phyloP scores from a whole-genome alignment of 2,888 invertebrate species.

The Pachycephus smyrnensis region DNA sequence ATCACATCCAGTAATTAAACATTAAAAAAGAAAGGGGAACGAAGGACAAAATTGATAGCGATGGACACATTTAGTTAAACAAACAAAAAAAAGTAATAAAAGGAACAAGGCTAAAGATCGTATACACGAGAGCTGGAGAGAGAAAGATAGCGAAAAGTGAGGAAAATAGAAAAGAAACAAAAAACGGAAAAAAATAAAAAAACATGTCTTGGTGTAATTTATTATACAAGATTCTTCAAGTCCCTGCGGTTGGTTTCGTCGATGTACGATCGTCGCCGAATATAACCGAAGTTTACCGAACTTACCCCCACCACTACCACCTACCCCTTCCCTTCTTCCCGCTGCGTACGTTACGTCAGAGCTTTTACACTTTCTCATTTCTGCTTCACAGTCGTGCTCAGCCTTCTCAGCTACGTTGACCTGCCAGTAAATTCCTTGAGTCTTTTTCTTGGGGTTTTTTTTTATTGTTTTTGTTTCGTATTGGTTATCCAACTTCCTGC shows the following conservation, averaged over 20 bases:
- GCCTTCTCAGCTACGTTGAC: not conserved
- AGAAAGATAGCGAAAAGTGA: not conserved
- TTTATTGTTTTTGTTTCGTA: not conserved
- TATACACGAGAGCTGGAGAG: constrained; percentile 29
- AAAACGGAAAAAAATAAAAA: constrained; percentile 46
- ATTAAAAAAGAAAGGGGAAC: constrained; percentile 12
- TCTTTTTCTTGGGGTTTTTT: not conserved
- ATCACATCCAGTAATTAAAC: constrained; percentile 5
- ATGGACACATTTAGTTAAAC: not conserved
- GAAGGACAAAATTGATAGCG: not conserved
- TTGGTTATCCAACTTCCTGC: not conserved
- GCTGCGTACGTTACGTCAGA: not conserved
- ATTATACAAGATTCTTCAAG: constrained; percentile 48
- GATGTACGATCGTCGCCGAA: constrained; percentile 37
- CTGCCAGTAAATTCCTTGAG: not conserved
- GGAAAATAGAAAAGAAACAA: not conserved
- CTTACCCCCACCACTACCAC: not conserved
- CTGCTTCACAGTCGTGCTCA: not conserved
- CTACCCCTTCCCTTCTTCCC: not conserved
- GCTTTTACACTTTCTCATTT: not conserved
- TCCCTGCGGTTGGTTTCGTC: constrained; percentile 52
- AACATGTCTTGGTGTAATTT: constrained; percentile 61
- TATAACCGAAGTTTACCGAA: not conserved
- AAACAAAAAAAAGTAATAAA: constrained; percentile 46
- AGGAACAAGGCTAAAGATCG: constrained; percentile 55